phyloP scores from a whole-genome alignment of 1,140 invertebrate species.

The Goniozus legneri region DNA sequence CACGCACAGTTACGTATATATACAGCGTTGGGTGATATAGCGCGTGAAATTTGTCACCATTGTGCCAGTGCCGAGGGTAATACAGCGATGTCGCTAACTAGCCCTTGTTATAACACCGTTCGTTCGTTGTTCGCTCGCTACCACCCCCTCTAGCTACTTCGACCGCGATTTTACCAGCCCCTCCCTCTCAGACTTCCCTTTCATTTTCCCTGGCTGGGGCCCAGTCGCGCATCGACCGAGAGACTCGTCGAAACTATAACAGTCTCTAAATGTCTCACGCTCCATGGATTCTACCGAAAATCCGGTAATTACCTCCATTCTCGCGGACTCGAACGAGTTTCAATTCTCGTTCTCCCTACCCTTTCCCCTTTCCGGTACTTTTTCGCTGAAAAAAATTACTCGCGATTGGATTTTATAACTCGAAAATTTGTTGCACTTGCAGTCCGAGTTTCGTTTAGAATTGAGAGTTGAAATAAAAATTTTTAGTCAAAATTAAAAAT shows the following conservation, averaged over 20 bases:
- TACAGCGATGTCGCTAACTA: conserved; percentile 46
- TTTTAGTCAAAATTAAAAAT: too few species aligned
- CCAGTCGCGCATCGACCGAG: too few species aligned
- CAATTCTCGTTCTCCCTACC: too few species aligned
- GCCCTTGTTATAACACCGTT: conserved; percentile 49
- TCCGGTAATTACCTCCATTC: conserved; percentile 32
- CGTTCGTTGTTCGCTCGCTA: conserved; percentile 39
- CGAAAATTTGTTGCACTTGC: too few species aligned
- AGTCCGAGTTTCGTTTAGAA: too few species aligned
- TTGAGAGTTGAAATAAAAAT: too few species aligned
- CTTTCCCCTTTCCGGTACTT: too few species aligned
- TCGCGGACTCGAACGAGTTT: too few species aligned
- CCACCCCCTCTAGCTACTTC: not conserved
- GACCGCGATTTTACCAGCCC: not conserved
- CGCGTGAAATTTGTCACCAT: conserved; percentile 52
- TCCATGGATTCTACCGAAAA: conserved; percentile 31
- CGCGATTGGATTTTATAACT: too few species aligned
- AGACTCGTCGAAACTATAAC: conserved; percentile 31
- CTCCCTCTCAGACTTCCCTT: conserved; percentile 3
- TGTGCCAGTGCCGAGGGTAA: conserved; percentile 44
- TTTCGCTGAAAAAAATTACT: too few species aligned
- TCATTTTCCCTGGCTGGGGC: too few species aligned
- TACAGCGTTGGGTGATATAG: conserved; percentile 45
- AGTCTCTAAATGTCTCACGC: conserved; percentile 31
- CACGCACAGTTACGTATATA: too few species aligned